phyloP scores from a whole-genome alignment of 2,797 vertebrate species.

The Molossus alvarezi region DNA sequence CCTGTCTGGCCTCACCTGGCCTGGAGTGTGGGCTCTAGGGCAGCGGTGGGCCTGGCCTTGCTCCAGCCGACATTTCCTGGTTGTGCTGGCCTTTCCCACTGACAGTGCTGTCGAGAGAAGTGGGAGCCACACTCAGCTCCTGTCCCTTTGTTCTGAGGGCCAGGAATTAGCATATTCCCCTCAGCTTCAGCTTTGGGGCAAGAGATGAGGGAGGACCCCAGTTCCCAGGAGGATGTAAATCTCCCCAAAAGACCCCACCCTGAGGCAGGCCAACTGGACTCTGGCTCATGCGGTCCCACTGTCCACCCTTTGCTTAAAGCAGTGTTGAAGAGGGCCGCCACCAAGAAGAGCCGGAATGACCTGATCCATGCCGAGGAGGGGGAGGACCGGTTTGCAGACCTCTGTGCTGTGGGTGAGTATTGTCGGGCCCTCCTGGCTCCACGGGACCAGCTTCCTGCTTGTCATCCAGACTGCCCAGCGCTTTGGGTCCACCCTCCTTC shows the following conservation, averaged over 20 bases:
- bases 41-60: no score
- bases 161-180: background rate
- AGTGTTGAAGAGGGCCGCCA: constrained; percentile 97
- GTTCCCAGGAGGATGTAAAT: background rate
- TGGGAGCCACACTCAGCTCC: background rate
- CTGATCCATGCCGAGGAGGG: constrained; percentile 98
- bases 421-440: background rate
- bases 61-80: background rate
- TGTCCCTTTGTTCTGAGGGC: background rate
- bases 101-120: background rate
- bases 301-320: constrained; percentile 83
- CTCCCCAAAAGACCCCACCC: no score
- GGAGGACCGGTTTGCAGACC: constrained; percentile 97
- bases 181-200: background rate
- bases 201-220: background rate
- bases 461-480: background rate
- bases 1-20: background rate
- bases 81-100: background rate
- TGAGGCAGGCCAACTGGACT: accelerated
- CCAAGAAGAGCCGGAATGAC: constrained; percentile 97
- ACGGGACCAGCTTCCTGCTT: accelerated
- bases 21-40: background rate
- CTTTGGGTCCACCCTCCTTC: background rate
- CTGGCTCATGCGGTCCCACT: background rate
- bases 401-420: constrained; percentile 97